Conservation (phyloP, 1,140 invertebrate genomes). For the Bombus polaris region DNA sequence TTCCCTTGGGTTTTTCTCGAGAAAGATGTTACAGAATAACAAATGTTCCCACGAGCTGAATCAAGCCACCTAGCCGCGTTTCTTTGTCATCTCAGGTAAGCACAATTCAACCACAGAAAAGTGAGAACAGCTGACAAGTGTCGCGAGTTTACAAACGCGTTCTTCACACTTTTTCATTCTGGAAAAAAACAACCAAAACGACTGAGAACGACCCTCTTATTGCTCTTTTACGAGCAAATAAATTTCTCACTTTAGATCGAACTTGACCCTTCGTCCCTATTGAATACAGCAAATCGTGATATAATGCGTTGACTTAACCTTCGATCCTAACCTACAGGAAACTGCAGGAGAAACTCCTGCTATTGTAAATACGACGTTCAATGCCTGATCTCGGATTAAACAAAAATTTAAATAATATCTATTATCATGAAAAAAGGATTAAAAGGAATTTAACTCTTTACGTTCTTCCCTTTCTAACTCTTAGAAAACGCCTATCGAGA, state of each 20-base stretch:
- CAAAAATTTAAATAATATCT: no score
- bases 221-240: slow-evolving; percentile 47
- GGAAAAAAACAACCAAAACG: slow-evolving; percentile 2
- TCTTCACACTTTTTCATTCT: background rate
- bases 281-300: slow-evolving; percentile 39
- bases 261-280: slow-evolving; percentile 37
- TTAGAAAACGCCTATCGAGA: no score
- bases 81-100: slow-evolving; percentile 3
- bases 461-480: no score
- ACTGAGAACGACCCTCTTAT: slow-evolving; percentile 7
- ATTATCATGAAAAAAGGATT: no score
- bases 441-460: no score
- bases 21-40: background rate
- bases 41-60: slow-evolving; percentile 4
- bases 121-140: background rate
- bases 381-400: no score
- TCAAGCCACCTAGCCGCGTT: no score
- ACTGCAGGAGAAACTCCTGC: slow-evolving; percentile 2
- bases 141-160: slow-evolving; percentile 17
- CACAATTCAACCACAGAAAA: background rate
- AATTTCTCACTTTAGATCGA: slow-evolving; percentile 54
- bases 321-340: slow-evolving; percentile 9
- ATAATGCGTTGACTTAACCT: slow-evolving; percentile 46
- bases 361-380: background rate
- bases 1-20: background rate